Evolutionary conservation across 2,797 vertebrate species (phyloP).

Genomic region (Gallirallus australis): DNA sequence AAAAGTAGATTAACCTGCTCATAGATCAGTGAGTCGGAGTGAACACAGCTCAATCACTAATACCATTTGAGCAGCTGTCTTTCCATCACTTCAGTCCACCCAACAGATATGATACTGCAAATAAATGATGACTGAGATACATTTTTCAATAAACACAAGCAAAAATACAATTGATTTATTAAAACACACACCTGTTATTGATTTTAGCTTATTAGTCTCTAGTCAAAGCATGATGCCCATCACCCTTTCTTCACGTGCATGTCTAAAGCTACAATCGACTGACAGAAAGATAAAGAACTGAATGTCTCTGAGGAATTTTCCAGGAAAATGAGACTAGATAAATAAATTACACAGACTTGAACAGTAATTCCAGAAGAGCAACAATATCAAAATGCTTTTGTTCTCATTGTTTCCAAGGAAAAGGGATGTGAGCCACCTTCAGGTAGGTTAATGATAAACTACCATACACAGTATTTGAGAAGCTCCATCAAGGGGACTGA

Average conservation of each 20-base stretch:
- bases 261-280: not conserved
- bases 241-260: not conserved
- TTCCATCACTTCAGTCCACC: not conserved
- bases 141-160: not conserved
- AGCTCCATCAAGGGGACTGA: fast-evolving
- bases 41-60: not conserved
- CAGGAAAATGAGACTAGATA: not conserved
- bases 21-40: not conserved
- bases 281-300: not conserved
- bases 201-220: not conserved
- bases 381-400: not conserved
- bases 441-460: not conserved
- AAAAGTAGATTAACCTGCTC: not conserved
- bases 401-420: not conserved
- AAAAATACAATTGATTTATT: not conserved
- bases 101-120: not conserved
- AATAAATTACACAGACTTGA: not conserved
- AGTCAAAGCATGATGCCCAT: not conserved
- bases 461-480: not conserved
- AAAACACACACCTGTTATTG: not conserved
- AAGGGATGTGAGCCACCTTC: not conserved
- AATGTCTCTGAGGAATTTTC: not conserved
- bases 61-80: not conserved
- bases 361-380: not conserved
- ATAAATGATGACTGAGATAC: not conserved